Base-by-base conservation (phyloP, 2,797 vertebrate species). In the Acridotheres tristis region DNA sequence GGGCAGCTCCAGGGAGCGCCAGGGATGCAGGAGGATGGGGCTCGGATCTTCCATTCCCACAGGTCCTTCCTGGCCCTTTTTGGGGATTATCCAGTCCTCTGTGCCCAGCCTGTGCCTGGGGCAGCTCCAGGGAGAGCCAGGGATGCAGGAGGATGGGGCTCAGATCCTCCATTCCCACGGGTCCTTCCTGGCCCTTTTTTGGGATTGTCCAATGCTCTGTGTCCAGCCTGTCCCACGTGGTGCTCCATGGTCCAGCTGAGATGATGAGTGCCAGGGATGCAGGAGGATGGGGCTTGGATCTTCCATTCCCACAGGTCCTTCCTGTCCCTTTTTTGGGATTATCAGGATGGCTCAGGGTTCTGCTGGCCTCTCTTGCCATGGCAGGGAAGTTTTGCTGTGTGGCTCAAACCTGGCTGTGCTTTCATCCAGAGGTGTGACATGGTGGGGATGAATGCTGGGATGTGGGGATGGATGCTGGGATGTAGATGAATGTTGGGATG, bases 371-470 rank as follows among this genome's bases (percentile, higher is more conserved):
- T 74, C 48, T n/a, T 25, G 19, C 21, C 2, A 0, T 9, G 27
- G 32, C 19, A 2, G 21, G 55, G 50, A 32, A 1, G 0, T 42
- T 91, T 47, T 66, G 73, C 71, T 1, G 0, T 0, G 17, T 22
- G 53, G 40, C 58, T 71, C 13, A 42, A 61, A 5, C 11, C 55
- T 11, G 72, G 14, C 81, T n/a, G 76, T 12, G 42, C 20, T 48
- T 7, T 1, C 27, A 5, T 7, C 13, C 51, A 5, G 55, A 22
- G 23, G 15, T 10, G 67, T 26, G 76, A 12, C 22, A 11, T 40
- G 38, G 22, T 2, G 7, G 79, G 58, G 38, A 3, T 2, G 9
- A 12, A 38, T 38, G 11, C 38, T 38, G 38, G 38, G 38, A 10
- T 38, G 38, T 38, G 38, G 11, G 12, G 38, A 38, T 38, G 11